Evolutionary conservation across 2,888 invertebrate genomes (phyloP).

Genomic region (Abscondita cerata): DNA sequence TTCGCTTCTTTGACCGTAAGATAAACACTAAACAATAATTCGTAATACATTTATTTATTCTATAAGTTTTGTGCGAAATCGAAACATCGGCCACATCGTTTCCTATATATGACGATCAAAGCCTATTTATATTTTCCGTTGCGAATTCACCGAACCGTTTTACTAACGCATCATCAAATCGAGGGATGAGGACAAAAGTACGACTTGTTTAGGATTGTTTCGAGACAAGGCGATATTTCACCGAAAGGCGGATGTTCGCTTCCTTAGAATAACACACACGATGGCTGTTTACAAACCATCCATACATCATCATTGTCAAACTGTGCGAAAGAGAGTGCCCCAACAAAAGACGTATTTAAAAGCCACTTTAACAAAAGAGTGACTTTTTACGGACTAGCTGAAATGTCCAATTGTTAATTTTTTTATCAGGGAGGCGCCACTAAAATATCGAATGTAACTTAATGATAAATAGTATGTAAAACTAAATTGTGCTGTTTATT

Average conservation of each 20-base stretch:
- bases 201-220: conserved; percentile 57
- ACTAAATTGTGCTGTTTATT: conserved; percentile 13
- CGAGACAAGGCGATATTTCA: conserved; percentile 59
- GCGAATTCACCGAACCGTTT: conserved; percentile 55
- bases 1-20: conserved; percentile 24
- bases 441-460: not conserved
- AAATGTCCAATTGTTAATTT: too few species aligned
- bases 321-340: conserved; percentile 31
- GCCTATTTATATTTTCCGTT: conserved; percentile 57
- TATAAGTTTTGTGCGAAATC: conserved; percentile 45
- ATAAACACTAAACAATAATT: conserved; percentile 46
- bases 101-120: conserved; percentile 55
- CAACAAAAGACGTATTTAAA: conserved; percentile 25
- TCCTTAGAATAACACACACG: conserved; percentile 59
- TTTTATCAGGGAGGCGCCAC: not conserved
- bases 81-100: conserved; percentile 40
- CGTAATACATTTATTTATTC: conserved; percentile 52
- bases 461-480: not conserved
- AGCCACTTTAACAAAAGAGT: conserved; percentile 4
- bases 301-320: conserved; percentile 55
- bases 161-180: conserved; percentile 57
- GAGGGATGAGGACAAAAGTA: conserved; percentile 56
- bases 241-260: conserved; percentile 58
- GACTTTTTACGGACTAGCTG: not conserved
- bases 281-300: conserved; percentile 52